Conservation (phyloP, 2,888 invertebrate genomes). For the Leucozona laternaria region DNA sequence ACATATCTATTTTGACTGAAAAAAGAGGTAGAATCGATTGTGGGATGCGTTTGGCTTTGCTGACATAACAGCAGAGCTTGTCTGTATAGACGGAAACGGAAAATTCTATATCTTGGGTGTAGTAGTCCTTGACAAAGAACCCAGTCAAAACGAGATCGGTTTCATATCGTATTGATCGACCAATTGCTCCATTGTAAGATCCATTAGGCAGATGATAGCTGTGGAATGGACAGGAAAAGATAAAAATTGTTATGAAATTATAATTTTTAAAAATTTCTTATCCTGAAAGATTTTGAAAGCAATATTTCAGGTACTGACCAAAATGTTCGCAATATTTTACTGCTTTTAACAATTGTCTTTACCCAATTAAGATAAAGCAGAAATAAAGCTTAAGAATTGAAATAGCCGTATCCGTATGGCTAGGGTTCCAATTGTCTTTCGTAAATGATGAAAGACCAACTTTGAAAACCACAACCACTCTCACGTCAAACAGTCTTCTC, state of each 20-base stretch:
- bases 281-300: too few relatives aligned
- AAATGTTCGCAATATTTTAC: too few relatives aligned
- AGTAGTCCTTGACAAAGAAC: slow-evolving; percentile 83
- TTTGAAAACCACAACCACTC: too few relatives aligned
- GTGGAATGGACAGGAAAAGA: slow-evolving; percentile 36
- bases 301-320: too few relatives aligned
- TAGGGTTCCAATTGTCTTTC: too few relatives aligned
- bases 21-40: slow-evolving; percentile 82
- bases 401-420: too few relatives aligned
- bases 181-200: slow-evolving; percentile 82
- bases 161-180: slow-evolving; percentile 80
- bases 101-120: slow-evolving; percentile 81
- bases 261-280: background rate
- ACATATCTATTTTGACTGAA: slow-evolving; percentile 81
- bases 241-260: background rate
- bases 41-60: slow-evolving; percentile 82
- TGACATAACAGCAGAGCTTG: slow-evolving; percentile 82
- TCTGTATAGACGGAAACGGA: slow-evolving; percentile 82
- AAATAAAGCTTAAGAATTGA: too few relatives aligned
- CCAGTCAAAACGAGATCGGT: slow-evolving; percentile 82
- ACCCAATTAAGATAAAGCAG: too few relatives aligned
- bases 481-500: too few relatives aligned
- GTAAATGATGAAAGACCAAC: too few relatives aligned
- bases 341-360: too few relatives aligned
- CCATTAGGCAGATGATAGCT: slow-evolving; percentile 81